Percentiles rank a stretch among this genome's conserved stretches.
phyloP scores from a whole-genome alignment of 2,888 invertebrate species.

The Tenthredo mesomela region DNA sequence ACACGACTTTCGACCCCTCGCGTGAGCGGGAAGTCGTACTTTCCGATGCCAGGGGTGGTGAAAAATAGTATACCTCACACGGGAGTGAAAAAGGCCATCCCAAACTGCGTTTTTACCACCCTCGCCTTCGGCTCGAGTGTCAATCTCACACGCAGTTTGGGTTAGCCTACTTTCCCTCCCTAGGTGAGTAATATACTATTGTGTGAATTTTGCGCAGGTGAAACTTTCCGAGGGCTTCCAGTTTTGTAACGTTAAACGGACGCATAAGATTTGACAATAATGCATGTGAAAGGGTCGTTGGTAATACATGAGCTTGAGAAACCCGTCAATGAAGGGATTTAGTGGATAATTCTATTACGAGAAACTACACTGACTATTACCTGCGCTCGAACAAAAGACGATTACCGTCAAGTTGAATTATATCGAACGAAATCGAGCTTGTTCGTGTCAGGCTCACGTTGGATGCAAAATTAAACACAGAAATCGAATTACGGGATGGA shows the following conservation, averaged over 20 bases:
- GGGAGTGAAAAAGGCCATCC: too few relatives aligned
- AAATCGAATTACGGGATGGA: background rate
- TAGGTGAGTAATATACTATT: too few relatives aligned
- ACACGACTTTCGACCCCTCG: too few relatives aligned
- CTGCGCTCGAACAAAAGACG: background rate
- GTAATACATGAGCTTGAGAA: slow-evolving; percentile 1
- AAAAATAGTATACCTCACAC: too few relatives aligned
- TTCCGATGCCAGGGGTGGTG: too few relatives aligned
- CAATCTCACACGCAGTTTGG: too few relatives aligned
- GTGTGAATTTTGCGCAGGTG: background rate
- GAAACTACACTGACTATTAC: slow-evolving; percentile 22
- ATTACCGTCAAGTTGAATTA: slow-evolving; percentile 24
- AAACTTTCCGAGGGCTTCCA: background rate
- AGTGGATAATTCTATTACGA: slow-evolving; percentile 9
- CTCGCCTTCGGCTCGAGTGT: too few relatives aligned
- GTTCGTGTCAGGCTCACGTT: background rate
- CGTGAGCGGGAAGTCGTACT: too few relatives aligned
- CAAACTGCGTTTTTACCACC: too few relatives aligned
- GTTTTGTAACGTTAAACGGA: background rate
- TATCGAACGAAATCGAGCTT: background rate
- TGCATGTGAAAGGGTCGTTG: background rate
- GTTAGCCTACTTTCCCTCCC: too few relatives aligned
- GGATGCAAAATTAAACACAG: background rate
- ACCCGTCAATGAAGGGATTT: slow-evolving; percentile 11
- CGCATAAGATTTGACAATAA: background rate